Percentiles rank a stretch among this genome's conserved stretches.
phyloP scores from a whole-genome alignment of 1,140 invertebrate species.

The Camponotus pennsylvanicus region DNA sequence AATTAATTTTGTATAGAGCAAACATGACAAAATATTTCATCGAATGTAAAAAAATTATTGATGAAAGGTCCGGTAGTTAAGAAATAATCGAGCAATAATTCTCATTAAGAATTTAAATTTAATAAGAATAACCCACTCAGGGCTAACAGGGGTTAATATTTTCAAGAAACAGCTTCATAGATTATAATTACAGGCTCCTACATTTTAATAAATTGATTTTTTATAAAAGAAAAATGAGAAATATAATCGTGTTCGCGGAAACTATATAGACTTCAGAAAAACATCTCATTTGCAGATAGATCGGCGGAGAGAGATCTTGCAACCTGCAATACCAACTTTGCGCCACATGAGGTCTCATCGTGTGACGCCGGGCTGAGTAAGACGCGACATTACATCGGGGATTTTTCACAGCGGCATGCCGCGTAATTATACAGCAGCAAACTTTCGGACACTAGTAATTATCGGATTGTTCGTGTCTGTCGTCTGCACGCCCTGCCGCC shows the following conservation, averaged over 20 bases:
- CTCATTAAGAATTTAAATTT: not conserved
- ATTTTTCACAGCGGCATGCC: constrained; percentile 51
- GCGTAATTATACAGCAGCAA: constrained; percentile 31
- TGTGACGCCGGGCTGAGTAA: not conserved
- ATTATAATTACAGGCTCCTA: not conserved
- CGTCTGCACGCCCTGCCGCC: constrained; percentile 14
- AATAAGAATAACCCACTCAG: not conserved
- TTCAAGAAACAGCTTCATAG: not conserved
- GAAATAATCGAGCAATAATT: not conserved
- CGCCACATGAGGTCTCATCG: not conserved
- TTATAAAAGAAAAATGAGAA: not conserved
- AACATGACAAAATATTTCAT: constrained; percentile 2
- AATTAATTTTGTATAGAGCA: not conserved
- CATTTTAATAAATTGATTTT: constrained; percentile 16
- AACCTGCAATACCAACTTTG: constrained; percentile 9
- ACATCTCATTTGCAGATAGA: not conserved
- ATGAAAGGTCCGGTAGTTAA: not conserved
- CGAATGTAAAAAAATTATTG: not conserved
- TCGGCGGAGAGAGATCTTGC: not conserved
- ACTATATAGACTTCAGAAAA: not conserved
- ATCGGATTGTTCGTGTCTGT: constrained; percentile 58
- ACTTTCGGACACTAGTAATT: constrained; percentile 64
- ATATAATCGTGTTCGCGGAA: not conserved
- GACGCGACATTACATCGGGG: constrained; percentile 24
- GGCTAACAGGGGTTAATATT: not conserved